Base-by-base conservation (phyloP, 1,140 invertebrate genomes). In the Leptopilina clavipes region DNA sequence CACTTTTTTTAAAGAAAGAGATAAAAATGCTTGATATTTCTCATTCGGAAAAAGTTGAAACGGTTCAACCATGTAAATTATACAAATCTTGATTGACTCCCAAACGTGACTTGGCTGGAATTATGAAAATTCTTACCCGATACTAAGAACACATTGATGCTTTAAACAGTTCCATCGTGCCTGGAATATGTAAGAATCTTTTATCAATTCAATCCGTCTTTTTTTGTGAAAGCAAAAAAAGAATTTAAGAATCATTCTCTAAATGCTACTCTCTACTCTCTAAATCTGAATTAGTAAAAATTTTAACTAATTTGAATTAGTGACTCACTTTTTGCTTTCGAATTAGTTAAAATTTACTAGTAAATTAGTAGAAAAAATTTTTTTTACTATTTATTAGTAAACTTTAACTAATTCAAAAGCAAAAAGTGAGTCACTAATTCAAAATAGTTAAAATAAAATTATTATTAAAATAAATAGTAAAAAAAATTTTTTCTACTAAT, bases 91-190 rank as follows among this genome's bases (percentile, higher is more conserved):
- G 59, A 65, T 65, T 65, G 59, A 22, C 19, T 65, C 14, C 7
- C 59, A 31, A 14, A 65, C 22, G 59, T 65, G 59, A n/a, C 59
- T 65, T 12, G 59, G 19, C 3, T 31, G 59, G 8, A 40, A 65
- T 65, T 65, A 65, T 65, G n/a, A 65, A 65, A 65, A 65, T 65
- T 65, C 2, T 31, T n/a, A n/a, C n/a, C 59, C 25, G 22, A 65
- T 65, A 65, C 25, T 65, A 31, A 37, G 22, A 22, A 65, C 59
- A 65, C 59, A 65, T 10, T 65, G 59, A 65, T 65, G 59, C 59
- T 37, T 65, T 65, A n/a, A 65, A 65, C 7, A 65, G 59, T 8
- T 14, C 22, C 3, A 3, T 65, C 59, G 59, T 37, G 59, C 25
- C 31, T 22, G 0, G 59, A 65, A 65, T 65, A 65, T 31, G 19